Evolutionary conservation across 2,797 vertebrate species (phyloP).

Genomic region (Helostoma temminkii): DNA sequence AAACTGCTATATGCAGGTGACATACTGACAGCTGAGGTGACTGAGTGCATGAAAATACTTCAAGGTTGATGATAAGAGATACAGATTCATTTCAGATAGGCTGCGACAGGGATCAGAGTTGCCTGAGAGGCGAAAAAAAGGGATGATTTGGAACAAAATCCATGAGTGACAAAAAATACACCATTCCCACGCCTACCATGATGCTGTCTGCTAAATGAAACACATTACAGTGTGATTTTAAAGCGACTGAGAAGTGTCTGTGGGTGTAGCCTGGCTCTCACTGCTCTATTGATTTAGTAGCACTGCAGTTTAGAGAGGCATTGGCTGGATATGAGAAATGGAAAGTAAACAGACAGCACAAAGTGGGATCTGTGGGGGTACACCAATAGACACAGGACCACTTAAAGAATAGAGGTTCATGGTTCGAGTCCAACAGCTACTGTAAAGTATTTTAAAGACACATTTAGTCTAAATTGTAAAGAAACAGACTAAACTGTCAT

Average conservation of each 20-base stretch:
- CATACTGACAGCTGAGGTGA: slow-evolving; percentile 34
- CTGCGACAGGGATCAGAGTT: slow-evolving; percentile 29
- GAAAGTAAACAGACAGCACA: slow-evolving; percentile 63
- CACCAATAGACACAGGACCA: slow-evolving; percentile 19
- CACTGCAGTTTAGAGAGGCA: slow-evolving; percentile 56
- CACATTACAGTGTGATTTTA: slow-evolving; percentile 45
- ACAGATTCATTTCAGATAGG: slow-evolving; percentile 37
- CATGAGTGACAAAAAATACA: slow-evolving; percentile 30
- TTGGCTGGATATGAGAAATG: slow-evolving; percentile 45
- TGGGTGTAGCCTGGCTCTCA: slow-evolving; percentile 54
- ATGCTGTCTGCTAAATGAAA: slow-evolving; percentile 40
- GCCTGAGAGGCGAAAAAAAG: slow-evolving; percentile 29
- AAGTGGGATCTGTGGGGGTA: slow-evolving; percentile 42
- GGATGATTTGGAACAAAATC: slow-evolving; percentile 35
- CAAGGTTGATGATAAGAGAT: slow-evolving; percentile 27
- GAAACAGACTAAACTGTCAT: too few species aligned
- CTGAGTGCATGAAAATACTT: slow-evolving; percentile 36
- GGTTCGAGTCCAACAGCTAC: slow-evolving; percentile 15
- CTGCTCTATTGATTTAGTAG: slow-evolving; percentile 64
- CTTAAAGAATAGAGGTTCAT: slow-evolving; percentile 30
- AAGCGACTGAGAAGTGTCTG: slow-evolving; percentile 37
- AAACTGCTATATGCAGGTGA: slow-evolving; percentile 47
- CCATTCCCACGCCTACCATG: slow-evolving; percentile 46
- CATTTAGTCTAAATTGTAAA: not conserved
- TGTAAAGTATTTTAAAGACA: slow-evolving; percentile 9